Evolutionary conservation across 2,113 vertebrate species (phyloP).

Genomic region (Connochaetes taurinus): DNA sequence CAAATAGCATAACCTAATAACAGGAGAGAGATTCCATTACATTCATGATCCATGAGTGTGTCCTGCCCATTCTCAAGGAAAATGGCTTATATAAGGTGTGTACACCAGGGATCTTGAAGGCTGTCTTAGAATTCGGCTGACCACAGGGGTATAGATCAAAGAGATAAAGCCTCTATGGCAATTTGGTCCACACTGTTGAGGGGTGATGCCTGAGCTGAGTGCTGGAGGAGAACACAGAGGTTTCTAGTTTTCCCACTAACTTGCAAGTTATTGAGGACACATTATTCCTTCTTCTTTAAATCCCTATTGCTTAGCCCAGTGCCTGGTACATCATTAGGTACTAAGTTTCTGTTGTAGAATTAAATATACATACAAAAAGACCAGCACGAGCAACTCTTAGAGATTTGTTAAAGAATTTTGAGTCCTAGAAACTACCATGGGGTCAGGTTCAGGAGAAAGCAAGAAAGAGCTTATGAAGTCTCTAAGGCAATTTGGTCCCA

Average conservation of each 20-base stretch:
- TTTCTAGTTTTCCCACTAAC: neutral
- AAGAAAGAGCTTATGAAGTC: neutral
- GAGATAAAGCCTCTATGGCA: neutral
- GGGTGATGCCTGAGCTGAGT: neutral
- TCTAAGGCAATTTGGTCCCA: neutral
- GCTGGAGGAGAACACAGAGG: neutral
- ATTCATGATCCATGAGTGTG: neutral
- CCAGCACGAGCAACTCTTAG: neutral
- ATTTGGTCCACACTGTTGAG: neutral
- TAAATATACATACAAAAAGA: neutral
- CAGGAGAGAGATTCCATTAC: neutral
- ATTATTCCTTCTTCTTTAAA: neutral
- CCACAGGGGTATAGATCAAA: neutral
- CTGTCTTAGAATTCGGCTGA: neutral
- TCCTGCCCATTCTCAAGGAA: neutral
- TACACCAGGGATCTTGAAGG: neutral
- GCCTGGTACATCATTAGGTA: neutral
- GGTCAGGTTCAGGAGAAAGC: neutral
- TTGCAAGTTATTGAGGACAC: neutral
- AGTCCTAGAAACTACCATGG: neutral
- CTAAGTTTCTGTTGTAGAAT: neutral
- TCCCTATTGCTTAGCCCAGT: neutral
- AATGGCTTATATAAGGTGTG: neutral
- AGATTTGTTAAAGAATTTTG: neutral
- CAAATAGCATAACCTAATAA: neutral